These are phyloP conservation scores for Rhabdophis nuchalis DNA, from an alignment of 2,797 vertebrate genomes.

Conservation along the genomic window DNA sequence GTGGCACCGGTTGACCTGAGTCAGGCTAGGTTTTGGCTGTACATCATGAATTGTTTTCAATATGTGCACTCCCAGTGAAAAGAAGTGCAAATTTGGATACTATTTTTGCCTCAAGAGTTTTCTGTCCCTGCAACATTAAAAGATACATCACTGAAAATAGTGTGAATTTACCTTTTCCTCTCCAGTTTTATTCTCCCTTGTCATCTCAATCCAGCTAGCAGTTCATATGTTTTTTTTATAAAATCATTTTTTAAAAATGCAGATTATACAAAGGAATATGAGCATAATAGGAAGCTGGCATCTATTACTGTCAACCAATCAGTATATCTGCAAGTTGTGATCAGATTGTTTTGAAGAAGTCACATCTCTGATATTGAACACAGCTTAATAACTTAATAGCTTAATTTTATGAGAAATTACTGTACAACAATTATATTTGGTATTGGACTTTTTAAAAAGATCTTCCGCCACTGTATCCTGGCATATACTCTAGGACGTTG, in stretches of 20 bases:
- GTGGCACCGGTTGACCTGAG: background rate
- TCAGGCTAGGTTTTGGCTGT: background rate
- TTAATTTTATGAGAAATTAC: background rate
- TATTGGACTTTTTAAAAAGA: background rate
- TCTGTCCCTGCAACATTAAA: background rate
- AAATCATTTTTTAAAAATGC: background rate
- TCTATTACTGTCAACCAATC: background rate
- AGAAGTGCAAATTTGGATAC: background rate
- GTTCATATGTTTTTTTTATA: background rate
- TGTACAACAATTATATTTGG: background rate
- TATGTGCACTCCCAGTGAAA: background rate
- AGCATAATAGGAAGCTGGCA: background rate
- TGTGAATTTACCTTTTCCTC: background rate
- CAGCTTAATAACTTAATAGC: background rate
- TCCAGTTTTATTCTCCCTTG: background rate
- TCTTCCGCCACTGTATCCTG: background rate
- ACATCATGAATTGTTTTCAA: background rate
- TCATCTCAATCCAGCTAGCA: background rate
- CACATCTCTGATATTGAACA: background rate
- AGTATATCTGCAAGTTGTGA: background rate
- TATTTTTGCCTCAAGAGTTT: background rate
- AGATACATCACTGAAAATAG: too few species aligned
- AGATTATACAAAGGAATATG: background rate
- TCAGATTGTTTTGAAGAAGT: background rate
- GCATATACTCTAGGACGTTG: background rate